Conservation (phyloP, 2,113 vertebrate species). For the Corythornis vintsioides region DNA sequence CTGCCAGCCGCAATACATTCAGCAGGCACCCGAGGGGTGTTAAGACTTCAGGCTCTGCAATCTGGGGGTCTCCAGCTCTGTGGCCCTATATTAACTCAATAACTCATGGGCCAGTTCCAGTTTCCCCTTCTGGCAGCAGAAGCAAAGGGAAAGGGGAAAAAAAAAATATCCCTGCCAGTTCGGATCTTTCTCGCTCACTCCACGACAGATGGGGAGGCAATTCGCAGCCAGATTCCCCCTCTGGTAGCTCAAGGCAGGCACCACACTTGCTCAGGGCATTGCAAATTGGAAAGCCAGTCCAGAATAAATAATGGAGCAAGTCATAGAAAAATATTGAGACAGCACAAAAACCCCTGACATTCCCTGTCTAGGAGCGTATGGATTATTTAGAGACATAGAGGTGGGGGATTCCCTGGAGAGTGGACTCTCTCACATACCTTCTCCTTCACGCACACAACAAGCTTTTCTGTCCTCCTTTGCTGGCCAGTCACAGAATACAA, state of each 20-base stretch:
- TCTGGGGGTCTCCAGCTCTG: background rate
- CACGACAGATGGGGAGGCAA: constrained; percentile 58
- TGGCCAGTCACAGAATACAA: background rate
- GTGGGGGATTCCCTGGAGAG: background rate
- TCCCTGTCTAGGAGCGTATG: background rate
- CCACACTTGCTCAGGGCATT: constrained; percentile 29
- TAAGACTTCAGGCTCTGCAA: background rate
- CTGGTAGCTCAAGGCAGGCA: constrained; percentile 50
- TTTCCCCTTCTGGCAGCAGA: constrained; percentile 36
- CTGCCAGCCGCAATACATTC: accelerated
- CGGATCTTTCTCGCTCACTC: background rate
- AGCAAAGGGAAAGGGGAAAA: background rate
- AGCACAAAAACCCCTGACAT: background rate
- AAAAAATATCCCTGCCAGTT: constrained; percentile 14
- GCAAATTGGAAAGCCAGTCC: constrained; percentile 41
- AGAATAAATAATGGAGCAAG: constrained; percentile 57
- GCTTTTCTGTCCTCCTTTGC: background rate
- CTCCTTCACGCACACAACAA: background rate
- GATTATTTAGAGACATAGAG: constrained; percentile 11
- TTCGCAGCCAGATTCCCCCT: constrained; percentile 57
- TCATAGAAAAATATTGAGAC: constrained; percentile 38
- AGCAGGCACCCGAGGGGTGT: background rate
- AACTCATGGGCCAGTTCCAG: constrained; percentile 33
- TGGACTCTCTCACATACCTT: background rate
- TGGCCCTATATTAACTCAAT: constrained; percentile 18